A percentile compares a stretch with the other conserved stretches of the same genome.
Conservation (phyloP, 2,888 invertebrate species). For the Shargacucullia verbasci region DNA sequence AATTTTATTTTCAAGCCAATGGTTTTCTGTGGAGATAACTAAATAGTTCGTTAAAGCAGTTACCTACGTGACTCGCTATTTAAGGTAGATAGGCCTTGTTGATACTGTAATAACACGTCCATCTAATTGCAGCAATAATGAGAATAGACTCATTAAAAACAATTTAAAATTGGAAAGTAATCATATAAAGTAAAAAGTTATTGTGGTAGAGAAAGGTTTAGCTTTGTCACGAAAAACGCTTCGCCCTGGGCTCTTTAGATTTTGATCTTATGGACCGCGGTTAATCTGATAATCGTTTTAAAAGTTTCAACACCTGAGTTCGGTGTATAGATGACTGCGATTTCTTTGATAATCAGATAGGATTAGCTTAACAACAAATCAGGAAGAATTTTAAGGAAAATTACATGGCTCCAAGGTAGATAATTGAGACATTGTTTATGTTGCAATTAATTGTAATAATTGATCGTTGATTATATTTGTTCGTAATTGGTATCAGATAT, state of each 20-base stretch:
- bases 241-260: slow-evolving; percentile 74
- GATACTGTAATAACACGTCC: background rate
- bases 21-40: too few relatives aligned
- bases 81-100: background rate
- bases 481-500: slow-evolving; percentile 3
- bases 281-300: slow-evolving; percentile 74
- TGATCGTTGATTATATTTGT: background rate
- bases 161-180: slow-evolving; percentile 53
- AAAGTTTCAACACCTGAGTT: slow-evolving; percentile 69
- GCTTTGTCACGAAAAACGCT: slow-evolving; percentile 71
- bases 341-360: slow-evolving; percentile 57
- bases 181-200: slow-evolving; percentile 48
- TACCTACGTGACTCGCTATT: too few relatives aligned
- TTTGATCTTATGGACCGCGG: slow-evolving; percentile 70
- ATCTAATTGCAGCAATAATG: background rate
- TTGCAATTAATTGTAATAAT: background rate
- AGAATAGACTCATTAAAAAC: slow-evolving; percentile 19
- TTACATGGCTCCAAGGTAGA: slow-evolving; percentile 4
- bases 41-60: too few relatives aligned
- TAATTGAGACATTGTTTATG: slow-evolving; percentile 24
- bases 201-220: slow-evolving; percentile 69
- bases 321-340: slow-evolving; percentile 56
- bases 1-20: too few relatives aligned
- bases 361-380: slow-evolving; percentile 22
- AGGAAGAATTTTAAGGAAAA: slow-evolving; percentile 26